Evolutionary conservation across 2,888 invertebrate genomes (phyloP).

Genomic region (Acronicta leporina): DNA sequence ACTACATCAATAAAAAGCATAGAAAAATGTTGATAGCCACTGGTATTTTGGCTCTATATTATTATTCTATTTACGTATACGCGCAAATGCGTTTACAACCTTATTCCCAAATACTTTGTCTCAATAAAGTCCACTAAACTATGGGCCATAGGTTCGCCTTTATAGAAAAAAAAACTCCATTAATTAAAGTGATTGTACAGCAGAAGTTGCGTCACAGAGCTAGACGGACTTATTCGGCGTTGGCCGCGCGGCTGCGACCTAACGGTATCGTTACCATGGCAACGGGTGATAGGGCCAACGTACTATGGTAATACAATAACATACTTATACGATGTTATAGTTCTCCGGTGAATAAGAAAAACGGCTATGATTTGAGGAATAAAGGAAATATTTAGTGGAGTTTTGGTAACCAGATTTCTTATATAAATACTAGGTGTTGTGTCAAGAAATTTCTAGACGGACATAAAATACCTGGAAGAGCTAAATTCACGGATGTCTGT

Average conservation of each 20-base stretch:
- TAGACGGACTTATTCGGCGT: slow-evolving; percentile 45
- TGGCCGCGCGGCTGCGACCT: slow-evolving; percentile 35
- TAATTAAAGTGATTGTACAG: slow-evolving; percentile 39
- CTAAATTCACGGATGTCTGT: no score
- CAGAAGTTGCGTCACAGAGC: slow-evolving; percentile 37
- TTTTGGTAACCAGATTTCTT: neutral
- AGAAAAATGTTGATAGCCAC: neutral
- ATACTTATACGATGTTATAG: slow-evolving; percentile 38
- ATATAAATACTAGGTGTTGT: neutral
- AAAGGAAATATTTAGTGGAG: neutral
- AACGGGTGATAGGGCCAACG: slow-evolving; percentile 55
- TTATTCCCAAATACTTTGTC: neutral
- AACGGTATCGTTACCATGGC: slow-evolving; percentile 55
- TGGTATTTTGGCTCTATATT: no score
- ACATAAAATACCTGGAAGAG: no score
- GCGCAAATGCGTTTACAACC: no score
- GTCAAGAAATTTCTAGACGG: no score
- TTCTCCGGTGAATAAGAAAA: slow-evolving; percentile 17
- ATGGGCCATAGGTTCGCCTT: neutral
- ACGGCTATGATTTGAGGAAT: slow-evolving; percentile 12
- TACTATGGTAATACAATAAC: slow-evolving; percentile 56
- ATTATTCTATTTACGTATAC: no score
- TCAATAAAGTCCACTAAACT: neutral
- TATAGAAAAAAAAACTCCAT: slow-evolving; percentile 5
- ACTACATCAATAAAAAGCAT: neutral